Conservation (phyloP, 2,113 vertebrate species). For the Engraulis encrasicolus region DNA sequence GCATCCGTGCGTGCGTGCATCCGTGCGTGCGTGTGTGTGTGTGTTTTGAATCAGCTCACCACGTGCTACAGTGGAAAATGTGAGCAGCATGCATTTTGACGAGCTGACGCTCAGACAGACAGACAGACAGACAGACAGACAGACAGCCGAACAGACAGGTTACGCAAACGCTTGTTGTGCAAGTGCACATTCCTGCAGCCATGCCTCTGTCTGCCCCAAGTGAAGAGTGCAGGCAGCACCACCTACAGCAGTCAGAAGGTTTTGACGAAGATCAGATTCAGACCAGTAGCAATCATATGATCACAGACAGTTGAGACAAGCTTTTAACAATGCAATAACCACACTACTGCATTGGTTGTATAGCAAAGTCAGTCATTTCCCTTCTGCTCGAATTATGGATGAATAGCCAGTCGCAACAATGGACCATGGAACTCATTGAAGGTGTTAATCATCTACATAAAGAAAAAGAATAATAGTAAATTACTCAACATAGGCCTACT, state of each 20-base stretch:
- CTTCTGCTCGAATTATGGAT: too few relatives aligned
- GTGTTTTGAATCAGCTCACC: slow-evolving; percentile 21
- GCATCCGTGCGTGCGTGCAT: too few relatives aligned
- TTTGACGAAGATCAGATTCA: too few relatives aligned
- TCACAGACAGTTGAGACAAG: too few relatives aligned
- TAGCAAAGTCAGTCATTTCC: too few relatives aligned
- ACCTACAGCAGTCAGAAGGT: not conserved
- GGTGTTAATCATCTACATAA: not conserved
- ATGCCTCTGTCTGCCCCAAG: not conserved
- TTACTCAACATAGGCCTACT: too few relatives aligned
- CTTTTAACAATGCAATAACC: too few relatives aligned
- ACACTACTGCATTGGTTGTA: too few relatives aligned
- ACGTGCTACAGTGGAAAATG: slow-evolving; percentile 63
- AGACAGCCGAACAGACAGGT: too few relatives aligned
- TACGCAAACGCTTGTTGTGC: slow-evolving; percentile 64
- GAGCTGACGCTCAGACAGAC: slow-evolving; percentile 54
- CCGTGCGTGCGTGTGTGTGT: not conserved
- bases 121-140: too few relatives aligned
- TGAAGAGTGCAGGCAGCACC: not conserved
- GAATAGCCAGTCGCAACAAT: not conserved
- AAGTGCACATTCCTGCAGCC: slow-evolving; percentile 61
- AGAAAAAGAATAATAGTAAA: too few relatives aligned
- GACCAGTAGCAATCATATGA: too few relatives aligned
- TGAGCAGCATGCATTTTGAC: slow-evolving; percentile 54
- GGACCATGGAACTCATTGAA: not conserved